Percentiles rank a stretch among this genome's conserved stretches.
These are phyloP conservation scores for Phrynocephalus vlangalii DNA, from an alignment of 2,797 vertebrate genomes.

Conservation along the genomic window DNA sequence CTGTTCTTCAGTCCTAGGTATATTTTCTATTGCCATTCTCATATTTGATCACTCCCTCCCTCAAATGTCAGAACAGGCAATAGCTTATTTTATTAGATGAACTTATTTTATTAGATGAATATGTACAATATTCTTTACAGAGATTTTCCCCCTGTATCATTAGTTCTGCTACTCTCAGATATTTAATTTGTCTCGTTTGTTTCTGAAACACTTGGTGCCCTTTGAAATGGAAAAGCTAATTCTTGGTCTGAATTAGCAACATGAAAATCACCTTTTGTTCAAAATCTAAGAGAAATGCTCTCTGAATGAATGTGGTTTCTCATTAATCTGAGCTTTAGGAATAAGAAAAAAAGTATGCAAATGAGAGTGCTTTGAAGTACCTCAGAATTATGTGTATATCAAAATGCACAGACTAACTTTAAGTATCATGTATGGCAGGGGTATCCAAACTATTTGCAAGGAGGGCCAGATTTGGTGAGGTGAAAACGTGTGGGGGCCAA, in stretches of 20 bases:
- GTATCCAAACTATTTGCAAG: too few relatives aligned
- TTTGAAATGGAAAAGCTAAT: slow-evolving; percentile 42
- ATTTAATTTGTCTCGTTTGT: slow-evolving; percentile 60
- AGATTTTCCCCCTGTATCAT: slow-evolving; percentile 15
- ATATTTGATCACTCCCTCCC: accelerated
- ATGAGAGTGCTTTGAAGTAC: slow-evolving; percentile 73
- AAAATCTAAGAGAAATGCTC: slow-evolving; percentile 43
- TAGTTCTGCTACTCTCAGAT: slow-evolving; percentile 32
- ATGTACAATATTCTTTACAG: slow-evolving; percentile 36
- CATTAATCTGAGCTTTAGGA: slow-evolving; percentile 71
- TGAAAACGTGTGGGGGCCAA: too few relatives aligned
- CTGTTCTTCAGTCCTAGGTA: not conserved
- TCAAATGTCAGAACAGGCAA: slow-evolving; percentile 34
- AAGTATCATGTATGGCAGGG: slow-evolving; percentile 59
- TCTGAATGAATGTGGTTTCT: slow-evolving; percentile 63
- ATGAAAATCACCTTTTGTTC: slow-evolving; percentile 55
- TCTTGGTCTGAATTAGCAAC: slow-evolving; percentile 46
- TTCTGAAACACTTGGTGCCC: slow-evolving; percentile 43
- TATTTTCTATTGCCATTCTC: slow-evolving; percentile 28
- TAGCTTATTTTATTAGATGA: slow-evolving; percentile 20
- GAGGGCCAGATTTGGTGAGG: too few relatives aligned
- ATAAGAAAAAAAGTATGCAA: slow-evolving; percentile 67
- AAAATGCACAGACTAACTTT: slow-evolving; percentile 68
- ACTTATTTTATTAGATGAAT: slow-evolving; percentile 6
- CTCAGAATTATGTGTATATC: slow-evolving; percentile 72